Conservation (phyloP, 2,888 invertebrate species). For the Steinernema scapterisci region DNA sequence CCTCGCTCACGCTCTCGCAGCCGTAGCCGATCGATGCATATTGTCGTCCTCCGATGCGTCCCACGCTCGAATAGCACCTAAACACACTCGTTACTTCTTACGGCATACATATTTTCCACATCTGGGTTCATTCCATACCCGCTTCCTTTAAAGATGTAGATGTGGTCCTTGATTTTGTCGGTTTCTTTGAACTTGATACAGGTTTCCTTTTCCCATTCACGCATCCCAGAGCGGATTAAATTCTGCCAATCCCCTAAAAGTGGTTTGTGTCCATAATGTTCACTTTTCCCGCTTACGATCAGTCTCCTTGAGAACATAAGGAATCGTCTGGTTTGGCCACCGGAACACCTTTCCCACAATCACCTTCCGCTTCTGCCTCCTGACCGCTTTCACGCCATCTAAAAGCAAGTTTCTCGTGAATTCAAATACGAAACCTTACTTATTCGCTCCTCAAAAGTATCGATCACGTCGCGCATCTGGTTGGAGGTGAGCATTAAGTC, state of each 20-base stretch:
- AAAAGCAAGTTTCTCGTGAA: neutral
- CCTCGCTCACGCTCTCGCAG: conserved; percentile 45
- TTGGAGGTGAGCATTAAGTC: conserved; percentile 35
- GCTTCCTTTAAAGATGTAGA: conserved; percentile 36
- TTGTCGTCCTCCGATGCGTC: conserved; percentile 54
- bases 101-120: neutral
- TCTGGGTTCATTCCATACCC: conserved; percentile 6
- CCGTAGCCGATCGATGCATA: conserved; percentile 56
- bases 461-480: conserved; percentile 36
- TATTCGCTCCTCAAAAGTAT: conserved; percentile 33
- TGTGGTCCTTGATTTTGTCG: conserved; percentile 35
- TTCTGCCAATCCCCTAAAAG: conserved; percentile 48
- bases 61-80: conserved; percentile 57
- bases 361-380: conserved; percentile 42
- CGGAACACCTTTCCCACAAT: conserved; percentile 46
- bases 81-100: neutral
- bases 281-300: conserved; percentile 34
- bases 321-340: conserved; percentile 48
- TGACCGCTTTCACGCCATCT: neutral
- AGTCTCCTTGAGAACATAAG: conserved; percentile 45
- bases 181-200: conserved; percentile 48
- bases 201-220: conserved; percentile 52
- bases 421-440: conserved; percentile 22
- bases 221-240: conserved; percentile 47
- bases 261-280: neutral